Percentiles rank a stretch among this genome's conserved stretches.
These are phyloP conservation scores for Aepyceros melampus DNA, from an alignment of 2,113 vertebrate species.

Conservation along the genomic window DNA sequence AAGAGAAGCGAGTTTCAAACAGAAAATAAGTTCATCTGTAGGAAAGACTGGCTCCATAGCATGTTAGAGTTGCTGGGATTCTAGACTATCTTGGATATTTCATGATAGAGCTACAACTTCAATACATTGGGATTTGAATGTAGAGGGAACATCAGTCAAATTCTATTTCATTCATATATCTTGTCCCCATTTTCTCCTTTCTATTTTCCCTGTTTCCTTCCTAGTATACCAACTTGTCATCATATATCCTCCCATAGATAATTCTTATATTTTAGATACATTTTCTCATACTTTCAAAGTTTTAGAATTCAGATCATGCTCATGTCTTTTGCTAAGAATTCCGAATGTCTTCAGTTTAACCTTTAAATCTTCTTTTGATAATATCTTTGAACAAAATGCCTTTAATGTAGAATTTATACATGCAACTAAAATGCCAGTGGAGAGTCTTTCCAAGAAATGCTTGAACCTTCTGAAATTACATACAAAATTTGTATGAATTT, in stretches of 20 bases:
- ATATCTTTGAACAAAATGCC: not conserved
- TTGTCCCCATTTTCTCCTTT: not conserved
- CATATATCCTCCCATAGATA: accelerated
- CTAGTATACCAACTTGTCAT: not conserved
- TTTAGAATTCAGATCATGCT: not conserved
- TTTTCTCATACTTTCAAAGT: not conserved
- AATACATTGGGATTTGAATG: not conserved
- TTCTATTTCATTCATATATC: not conserved
- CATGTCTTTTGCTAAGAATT: not conserved
- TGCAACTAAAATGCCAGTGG: not conserved
- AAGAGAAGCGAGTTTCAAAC: not conserved
- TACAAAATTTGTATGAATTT: not conserved
- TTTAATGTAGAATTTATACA: not conserved
- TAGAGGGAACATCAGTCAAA: not conserved
- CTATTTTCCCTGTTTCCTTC: not conserved
- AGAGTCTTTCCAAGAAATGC: not conserved
- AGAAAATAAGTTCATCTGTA: not conserved
- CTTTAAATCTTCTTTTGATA: not conserved
- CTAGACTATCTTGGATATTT: not conserved
- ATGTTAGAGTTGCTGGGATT: not conserved
- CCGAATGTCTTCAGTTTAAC: not conserved
- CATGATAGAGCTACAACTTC: not conserved
- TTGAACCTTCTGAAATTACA: not conserved
- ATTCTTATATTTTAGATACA: not conserved
- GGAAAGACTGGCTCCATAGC: not conserved